Conservation (phyloP, 2,797 vertebrate species). For the Microhierax caerulescens region DNA sequence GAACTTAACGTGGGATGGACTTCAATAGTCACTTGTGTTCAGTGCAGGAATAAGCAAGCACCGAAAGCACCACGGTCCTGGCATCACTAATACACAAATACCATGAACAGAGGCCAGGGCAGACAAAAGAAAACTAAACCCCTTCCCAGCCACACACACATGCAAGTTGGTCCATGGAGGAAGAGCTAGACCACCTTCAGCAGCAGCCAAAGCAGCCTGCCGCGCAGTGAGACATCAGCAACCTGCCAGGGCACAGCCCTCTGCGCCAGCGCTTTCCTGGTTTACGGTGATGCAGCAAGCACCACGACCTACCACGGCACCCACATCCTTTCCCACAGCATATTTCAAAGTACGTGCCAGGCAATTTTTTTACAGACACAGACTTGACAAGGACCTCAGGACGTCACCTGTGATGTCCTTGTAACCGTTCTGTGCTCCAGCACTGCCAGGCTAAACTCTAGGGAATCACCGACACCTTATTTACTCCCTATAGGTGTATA, state of each 20-base stretch:
- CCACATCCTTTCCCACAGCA: background rate
- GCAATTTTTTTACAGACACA: background rate
- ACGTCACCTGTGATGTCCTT: background rate
- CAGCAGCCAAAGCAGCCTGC: background rate
- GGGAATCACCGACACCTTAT: background rate
- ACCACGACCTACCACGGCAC: fast-evolving
- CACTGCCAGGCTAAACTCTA: background rate
- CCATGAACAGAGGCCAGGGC: background rate
- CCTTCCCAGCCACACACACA: background rate
- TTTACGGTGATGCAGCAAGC: background rate
- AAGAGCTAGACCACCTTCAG: background rate
- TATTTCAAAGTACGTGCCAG: background rate
- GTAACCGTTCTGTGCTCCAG: background rate
- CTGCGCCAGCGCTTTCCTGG: fast-evolving
- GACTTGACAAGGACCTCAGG: background rate
- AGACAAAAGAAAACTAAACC: background rate
- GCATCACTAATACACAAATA: background rate
- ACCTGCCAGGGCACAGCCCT: background rate
- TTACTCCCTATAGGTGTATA: background rate
- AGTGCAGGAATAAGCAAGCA: background rate
- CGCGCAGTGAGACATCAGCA: fast-evolving
- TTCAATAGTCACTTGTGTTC: background rate
- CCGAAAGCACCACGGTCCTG: background rate
- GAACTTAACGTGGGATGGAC: background rate
- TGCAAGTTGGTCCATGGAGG: background rate